Base-by-base conservation (phyloP, 2,888 invertebrate species). In the Sceliomorpha sp. region DNA sequence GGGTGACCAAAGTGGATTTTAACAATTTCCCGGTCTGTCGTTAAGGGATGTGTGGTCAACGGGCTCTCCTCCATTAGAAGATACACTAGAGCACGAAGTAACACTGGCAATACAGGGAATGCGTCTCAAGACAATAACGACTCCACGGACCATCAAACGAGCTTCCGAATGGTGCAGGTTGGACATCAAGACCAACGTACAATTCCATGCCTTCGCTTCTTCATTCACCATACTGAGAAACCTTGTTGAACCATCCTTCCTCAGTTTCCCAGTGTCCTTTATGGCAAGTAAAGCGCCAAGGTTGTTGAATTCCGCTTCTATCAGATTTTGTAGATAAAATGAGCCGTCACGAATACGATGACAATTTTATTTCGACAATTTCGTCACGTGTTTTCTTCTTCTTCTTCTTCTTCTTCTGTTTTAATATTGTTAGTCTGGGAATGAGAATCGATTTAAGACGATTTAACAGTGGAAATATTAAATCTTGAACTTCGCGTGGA, bases 31-130 rank as follows among this genome's bases (percentile, higher is more conserved):
- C 56, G 58, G 71, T 44, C 68, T 51, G 77, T 78, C 78, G 82
- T 87, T 86, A 85, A 84, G 82, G 81, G 74, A 82, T 80, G 80
- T 80, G 82, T 82, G 87, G 83, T 84, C 86, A 86, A 82, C 79
- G 79, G 69, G 64, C 69, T 74, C 72, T 58, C 64, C 72, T 67
- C 58, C 69, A 64, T 58, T 44, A 66, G 67, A 58, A 72, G 63
- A 56, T 69, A 69, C 47, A 70, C 50, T 50, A n/a, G 45, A 62
- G 10, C 17, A 55, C 37, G 60, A 47, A 42, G 50, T 56, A 64
- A 60, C 56, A 37, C 56, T 47, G 70, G 58, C 51, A 47, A 71
- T 69, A 73, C 60, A 73, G 72, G 55, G 76, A 74, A 50, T 70
- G 70, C 74, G 78, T 80, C 82, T 75, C 74, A 75, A 81, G 82